phyloP scores from a whole-genome alignment of 2,113 vertebrate genomes.

The Pontoporia blainvillei region DNA sequence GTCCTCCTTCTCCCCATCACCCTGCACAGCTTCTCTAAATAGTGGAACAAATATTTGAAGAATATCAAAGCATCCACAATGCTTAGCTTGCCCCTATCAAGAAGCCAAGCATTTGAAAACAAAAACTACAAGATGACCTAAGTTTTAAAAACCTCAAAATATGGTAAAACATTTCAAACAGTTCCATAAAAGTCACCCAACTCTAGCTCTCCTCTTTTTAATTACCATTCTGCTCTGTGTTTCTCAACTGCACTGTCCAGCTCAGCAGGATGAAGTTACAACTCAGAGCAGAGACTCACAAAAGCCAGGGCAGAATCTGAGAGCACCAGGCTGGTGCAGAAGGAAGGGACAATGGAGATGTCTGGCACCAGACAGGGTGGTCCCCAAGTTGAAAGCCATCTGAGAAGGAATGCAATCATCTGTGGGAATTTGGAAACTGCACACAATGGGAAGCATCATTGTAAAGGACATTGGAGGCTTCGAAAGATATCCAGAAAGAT shows the following conservation, averaged over 20 bases:
- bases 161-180: not conserved
- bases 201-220: not conserved
- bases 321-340: not conserved
- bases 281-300: not conserved
- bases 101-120: constrained; percentile 10
- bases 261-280: not conserved
- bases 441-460: not conserved
- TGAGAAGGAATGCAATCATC: not conserved
- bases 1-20: not conserved
- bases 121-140: constrained; percentile 20
- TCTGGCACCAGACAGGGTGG: not conserved
- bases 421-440: not conserved
- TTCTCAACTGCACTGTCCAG: not conserved
- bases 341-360: not conserved
- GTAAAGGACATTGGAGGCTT: not conserved
- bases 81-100: not conserved
- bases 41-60: not conserved
- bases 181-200: constrained; percentile 1
- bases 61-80: not conserved
- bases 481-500: not conserved
- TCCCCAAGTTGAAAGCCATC: not conserved
- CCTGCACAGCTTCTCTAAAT: not conserved
- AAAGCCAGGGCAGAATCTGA: not conserved
- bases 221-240: not conserved
- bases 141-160: constrained; percentile 14